phyloP scores from a whole-genome alignment of 2,113 vertebrate species.

The Anser cygnoides region DNA sequence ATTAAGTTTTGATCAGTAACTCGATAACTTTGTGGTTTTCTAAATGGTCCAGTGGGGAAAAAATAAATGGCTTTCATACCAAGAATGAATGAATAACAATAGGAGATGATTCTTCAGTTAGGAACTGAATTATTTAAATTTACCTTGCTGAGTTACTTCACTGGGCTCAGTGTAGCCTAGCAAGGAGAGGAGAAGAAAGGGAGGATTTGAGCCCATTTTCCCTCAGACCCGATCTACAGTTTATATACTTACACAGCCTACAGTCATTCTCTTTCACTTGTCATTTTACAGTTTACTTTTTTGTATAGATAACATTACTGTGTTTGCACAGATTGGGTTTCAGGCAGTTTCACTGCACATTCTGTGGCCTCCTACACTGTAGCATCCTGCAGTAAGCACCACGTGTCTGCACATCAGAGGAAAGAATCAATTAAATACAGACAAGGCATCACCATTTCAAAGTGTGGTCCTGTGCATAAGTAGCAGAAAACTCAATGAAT shows the following conservation, averaged over 20 bases:
- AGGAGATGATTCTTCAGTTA: background rate
- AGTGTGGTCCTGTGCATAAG: background rate
- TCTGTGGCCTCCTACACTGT: background rate
- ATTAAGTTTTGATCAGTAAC: slow-evolving; percentile 37
- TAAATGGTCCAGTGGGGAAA: background rate
- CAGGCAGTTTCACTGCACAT: background rate
- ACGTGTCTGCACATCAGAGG: background rate
- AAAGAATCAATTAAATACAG: background rate
- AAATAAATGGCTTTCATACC: background rate
- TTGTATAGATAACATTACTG: background rate
- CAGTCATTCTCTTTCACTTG: background rate
- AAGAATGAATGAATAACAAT: background rate
- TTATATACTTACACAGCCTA: background rate
- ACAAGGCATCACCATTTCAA: background rate
- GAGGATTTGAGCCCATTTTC: background rate
- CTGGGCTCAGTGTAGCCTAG: background rate
- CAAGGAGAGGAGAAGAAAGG: background rate
- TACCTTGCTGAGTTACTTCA: background rate
- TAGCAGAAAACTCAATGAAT: background rate
- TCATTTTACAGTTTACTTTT: slow-evolving; percentile 4
- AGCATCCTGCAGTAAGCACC: background rate
- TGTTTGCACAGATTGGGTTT: background rate
- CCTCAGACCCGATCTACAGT: background rate
- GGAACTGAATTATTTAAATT: background rate
- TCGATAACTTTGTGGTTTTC: slow-evolving; percentile 10